A percentile compares a stretch with the other conserved stretches of the same genome.
Conservation (phyloP, 2,113 vertebrate genomes). For the Platysternon megacephalum region DNA sequence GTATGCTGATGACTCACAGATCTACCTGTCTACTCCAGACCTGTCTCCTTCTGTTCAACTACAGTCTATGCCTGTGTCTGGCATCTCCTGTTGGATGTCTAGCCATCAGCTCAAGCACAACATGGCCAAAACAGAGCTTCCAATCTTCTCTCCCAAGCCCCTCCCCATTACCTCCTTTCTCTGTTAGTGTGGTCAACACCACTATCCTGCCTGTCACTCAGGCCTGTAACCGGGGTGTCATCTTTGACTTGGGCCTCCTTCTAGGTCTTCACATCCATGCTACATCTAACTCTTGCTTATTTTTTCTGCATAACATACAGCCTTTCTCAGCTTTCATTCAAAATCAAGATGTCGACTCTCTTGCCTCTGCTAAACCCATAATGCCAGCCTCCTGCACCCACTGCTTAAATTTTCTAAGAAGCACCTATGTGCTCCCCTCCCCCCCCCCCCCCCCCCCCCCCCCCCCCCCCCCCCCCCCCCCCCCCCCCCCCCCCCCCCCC, state of each 20-base stretch:
- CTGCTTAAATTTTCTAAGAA: not conserved
- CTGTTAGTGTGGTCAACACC: not conserved
- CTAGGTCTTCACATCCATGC: not conserved
- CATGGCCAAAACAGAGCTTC: not conserved
- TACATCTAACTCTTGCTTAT: not conserved
- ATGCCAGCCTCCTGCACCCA: conserved; percentile 2
- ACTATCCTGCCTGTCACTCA: not conserved
- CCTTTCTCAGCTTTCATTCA: not conserved
- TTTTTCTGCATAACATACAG: not conserved
- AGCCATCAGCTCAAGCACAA: not conserved
- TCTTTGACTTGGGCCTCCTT: not conserved
- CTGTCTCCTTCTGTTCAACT: not conserved
- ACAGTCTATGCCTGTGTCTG: not conserved
- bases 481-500: not conserved
- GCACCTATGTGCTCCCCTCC: not conserved
- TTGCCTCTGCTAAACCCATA: not conserved
- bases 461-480: not conserved
- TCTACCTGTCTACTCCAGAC: not conserved
- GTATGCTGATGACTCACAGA: not conserved
- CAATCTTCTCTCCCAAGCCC: not conserved
- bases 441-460: not conserved
- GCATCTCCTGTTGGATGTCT: no score
- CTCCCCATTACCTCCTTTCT: not conserved
- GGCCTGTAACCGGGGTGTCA: not conserved
- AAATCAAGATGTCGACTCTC: not conserved